Percentiles rank a stretch among this genome's conserved stretches.
phyloP scores from a whole-genome alignment of 2,888 invertebrate species.

The Ctena decussata region DNA sequence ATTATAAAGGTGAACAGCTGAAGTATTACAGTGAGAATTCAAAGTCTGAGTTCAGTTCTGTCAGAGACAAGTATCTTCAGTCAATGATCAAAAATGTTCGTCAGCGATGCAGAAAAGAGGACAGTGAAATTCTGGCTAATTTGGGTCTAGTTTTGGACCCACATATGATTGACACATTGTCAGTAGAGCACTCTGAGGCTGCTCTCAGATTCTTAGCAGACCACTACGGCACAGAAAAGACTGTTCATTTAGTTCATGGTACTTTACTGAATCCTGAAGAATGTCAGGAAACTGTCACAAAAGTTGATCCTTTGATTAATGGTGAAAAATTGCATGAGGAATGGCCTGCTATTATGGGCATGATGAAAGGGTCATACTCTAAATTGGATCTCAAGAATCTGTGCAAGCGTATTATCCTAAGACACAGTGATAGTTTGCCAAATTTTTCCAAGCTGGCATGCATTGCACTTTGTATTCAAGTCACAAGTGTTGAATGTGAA shows the following conservation, averaged over 20 bases:
- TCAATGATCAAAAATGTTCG: neutral
- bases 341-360: neutral
- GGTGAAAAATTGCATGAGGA: neutral
- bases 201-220: neutral
- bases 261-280: no score
- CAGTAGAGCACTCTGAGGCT: neutral
- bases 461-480: slow-evolving; percentile 28
- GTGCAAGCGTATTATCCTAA: neutral
- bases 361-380: neutral
- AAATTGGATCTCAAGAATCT: neutral
- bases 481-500: no score
- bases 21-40: neutral
- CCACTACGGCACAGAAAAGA: neutral
- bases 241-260: no score
- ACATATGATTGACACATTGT: neutral
- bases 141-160: neutral
- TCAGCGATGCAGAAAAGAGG: neutral
- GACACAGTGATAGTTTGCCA: neutral
- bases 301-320: neutral
- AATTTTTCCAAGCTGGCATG: neutral
- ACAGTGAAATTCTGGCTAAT: neutral
- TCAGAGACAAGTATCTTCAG: neutral
- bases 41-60: neutral
- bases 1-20: slow-evolving; percentile 17
- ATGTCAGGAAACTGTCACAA: neutral